These are phyloP conservation scores for Vombatus ursinus DNA, from an alignment of 2,113 vertebrate genomes.

Conservation along the genomic window DNA sequence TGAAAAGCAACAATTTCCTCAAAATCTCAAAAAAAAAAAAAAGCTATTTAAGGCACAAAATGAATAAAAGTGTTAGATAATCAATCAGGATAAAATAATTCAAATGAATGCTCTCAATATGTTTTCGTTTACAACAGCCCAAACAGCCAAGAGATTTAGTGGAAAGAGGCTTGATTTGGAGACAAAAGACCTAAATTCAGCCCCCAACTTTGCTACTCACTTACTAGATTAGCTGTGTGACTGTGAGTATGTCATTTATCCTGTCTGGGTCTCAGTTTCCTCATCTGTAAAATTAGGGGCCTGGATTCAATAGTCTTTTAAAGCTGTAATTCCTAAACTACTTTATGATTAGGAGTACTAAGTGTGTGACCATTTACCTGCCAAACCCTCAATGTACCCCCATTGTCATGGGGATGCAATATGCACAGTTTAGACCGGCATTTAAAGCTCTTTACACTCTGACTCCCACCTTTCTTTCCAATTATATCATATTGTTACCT, in stretches of 20 bases:
- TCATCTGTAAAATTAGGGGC: background rate
- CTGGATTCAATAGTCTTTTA: background rate
- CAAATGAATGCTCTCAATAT: constrained; percentile 24
- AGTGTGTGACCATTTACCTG: background rate
- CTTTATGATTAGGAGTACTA: background rate
- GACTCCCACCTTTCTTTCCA: background rate
- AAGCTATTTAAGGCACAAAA: constrained; percentile 38
- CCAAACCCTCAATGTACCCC: background rate
- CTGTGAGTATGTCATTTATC: background rate
- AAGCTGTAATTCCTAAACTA: background rate
- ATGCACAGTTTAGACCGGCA: background rate
- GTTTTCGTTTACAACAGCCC: background rate
- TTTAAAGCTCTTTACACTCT: background rate
- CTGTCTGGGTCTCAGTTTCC: background rate
- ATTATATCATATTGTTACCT: background rate
- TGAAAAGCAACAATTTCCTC: constrained; percentile 38
- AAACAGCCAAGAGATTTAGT: background rate
- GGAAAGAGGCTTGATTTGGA: background rate
- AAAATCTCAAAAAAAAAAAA: constrained; percentile 41
- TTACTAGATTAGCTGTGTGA: background rate
- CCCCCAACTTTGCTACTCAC: background rate
- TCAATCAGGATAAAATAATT: constrained; percentile 56
- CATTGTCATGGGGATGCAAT: background rate
- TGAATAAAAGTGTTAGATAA: constrained; percentile 31
- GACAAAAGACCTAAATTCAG: background rate